A percentile compares a stretch with the other conserved stretches of the same genome.
Conservation (phyloP, 23 tunicate genomes). For the Styela clava region DNA sequence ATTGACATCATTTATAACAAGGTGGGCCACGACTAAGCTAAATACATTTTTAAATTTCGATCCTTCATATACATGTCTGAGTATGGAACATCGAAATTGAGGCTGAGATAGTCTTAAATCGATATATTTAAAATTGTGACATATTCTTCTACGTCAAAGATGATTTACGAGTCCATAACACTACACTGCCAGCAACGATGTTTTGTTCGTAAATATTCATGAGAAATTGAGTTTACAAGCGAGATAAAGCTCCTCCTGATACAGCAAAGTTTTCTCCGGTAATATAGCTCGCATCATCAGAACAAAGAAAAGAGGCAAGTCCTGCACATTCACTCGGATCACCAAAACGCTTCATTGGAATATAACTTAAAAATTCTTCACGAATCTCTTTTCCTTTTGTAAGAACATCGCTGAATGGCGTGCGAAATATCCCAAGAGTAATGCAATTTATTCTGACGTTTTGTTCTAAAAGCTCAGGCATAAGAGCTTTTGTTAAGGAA, state of each 20-base stretch:
- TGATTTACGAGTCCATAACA: no score
- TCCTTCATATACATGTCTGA: no score
- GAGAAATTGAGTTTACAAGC: no score
- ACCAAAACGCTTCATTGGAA: slow-evolving; percentile 51
- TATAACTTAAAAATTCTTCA: neutral
- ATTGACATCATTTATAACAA: no score
- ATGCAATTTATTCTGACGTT: slow-evolving; percentile 75
- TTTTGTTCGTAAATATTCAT: no score
- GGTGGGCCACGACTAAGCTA: no score
- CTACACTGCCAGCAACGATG: no score
- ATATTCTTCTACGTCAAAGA: no score
- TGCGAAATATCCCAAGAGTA: slow-evolving; percentile 66
- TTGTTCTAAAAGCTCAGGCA: slow-evolving; percentile 34
- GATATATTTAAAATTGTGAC: no score
- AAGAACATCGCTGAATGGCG: slow-evolving; percentile 59
- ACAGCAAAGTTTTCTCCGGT: slow-evolving; percentile 87
- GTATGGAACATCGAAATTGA: no score
- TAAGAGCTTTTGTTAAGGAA: slow-evolving; percentile 54
- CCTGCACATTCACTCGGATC: slow-evolving; percentile 67
- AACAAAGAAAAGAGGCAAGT: slow-evolving; percentile 58
- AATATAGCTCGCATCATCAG: slow-evolving; percentile 74
- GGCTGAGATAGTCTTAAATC: no score
- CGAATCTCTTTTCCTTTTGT: slow-evolving; percentile 11
- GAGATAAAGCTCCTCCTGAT: slow-evolving; percentile 53
- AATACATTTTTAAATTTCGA: no score